These are phyloP conservation scores for Aphelenchoides besseyi DNA, from an alignment of 1,140 invertebrate genomes.

Conservation along the genomic window DNA sequence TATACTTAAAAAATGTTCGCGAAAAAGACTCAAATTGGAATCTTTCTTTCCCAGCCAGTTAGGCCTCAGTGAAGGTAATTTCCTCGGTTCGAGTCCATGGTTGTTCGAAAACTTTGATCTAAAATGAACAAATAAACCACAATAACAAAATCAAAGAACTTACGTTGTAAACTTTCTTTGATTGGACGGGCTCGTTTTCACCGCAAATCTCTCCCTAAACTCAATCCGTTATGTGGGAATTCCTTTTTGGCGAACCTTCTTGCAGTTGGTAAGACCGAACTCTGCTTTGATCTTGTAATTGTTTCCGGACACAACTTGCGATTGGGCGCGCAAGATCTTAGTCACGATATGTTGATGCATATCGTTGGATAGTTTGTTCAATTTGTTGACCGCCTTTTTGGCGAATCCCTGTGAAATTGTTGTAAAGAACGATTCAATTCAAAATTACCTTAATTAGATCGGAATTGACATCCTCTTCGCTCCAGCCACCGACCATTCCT, in stretches of 20 bases:
- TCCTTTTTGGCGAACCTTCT: not conserved
- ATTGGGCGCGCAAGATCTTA: not conserved
- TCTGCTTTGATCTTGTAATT: not conserved
- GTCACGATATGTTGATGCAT: not conserved
- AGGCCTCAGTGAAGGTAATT: not conserved
- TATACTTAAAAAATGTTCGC: too few species aligned
- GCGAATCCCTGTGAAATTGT: slow-evolving; percentile 2
- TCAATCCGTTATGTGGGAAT: not conserved
- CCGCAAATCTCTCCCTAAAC: slow-evolving; percentile 6
- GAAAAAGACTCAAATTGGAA: too few species aligned
- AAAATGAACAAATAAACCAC: not conserved
- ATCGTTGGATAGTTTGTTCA: slow-evolving; percentile 9
- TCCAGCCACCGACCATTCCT: not conserved
- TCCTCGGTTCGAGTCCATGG: slow-evolving; percentile 7
- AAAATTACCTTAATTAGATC: slow-evolving; percentile 4
- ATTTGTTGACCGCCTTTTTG: slow-evolving; percentile 7
- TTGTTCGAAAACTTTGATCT: not conserved
- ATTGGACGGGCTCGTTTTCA: slow-evolving; percentile 9
- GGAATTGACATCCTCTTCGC: not conserved
- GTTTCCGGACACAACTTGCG: slow-evolving; percentile 10
- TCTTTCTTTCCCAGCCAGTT: too few species aligned
- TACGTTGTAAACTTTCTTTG: slow-evolving; percentile 1
- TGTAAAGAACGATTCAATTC: not conserved
- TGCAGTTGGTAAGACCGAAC: slow-evolving; percentile 1
- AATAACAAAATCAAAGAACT: not conserved